Conservation (phyloP, 2,797 vertebrate genomes). For the Toxotes lorentzi region DNA sequence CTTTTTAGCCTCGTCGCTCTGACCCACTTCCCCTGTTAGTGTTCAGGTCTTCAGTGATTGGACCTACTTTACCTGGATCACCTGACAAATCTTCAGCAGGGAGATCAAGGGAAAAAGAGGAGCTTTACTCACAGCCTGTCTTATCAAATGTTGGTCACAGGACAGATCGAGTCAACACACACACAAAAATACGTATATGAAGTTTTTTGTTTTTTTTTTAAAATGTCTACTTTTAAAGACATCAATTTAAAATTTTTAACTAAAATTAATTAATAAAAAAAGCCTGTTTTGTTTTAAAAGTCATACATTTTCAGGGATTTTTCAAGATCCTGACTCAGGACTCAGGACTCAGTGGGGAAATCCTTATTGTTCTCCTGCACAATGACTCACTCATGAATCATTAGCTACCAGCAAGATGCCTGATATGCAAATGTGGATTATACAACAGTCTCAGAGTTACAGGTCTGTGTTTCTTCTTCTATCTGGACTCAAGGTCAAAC, state of each 20-base stretch:
- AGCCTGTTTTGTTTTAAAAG: neutral
- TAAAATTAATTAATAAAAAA: too few species aligned
- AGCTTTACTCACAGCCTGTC: neutral
- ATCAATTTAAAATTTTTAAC: too few species aligned
- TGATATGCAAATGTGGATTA: slow-evolving; percentile 39
- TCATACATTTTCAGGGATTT: neutral
- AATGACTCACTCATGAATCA: slow-evolving; percentile 23
- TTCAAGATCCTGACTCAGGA: neutral
- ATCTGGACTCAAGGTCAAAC: slow-evolving; percentile 41
- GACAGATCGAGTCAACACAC: too few species aligned
- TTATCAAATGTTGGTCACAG: too few species aligned
- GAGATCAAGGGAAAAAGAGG: neutral
- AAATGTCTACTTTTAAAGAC: neutral
- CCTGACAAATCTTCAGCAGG: neutral
- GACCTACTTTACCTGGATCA: neutral
- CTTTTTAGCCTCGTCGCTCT: slow-evolving; percentile 33
- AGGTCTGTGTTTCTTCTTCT: slow-evolving; percentile 24
- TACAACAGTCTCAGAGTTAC: neutral
- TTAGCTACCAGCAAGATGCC: slow-evolving; percentile 12
- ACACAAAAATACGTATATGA: too few species aligned
- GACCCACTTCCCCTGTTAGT: slow-evolving; percentile 28
- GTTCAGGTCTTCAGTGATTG: slow-evolving; percentile 1
- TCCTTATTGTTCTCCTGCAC: neutral
- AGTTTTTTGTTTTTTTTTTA: too few species aligned
- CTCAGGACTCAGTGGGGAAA: neutral